Percentiles rank a stretch among this genome's conserved stretches.
Conservation (phyloP, 2,113 vertebrate species). For the Aleadryas rufinucha region DNA sequence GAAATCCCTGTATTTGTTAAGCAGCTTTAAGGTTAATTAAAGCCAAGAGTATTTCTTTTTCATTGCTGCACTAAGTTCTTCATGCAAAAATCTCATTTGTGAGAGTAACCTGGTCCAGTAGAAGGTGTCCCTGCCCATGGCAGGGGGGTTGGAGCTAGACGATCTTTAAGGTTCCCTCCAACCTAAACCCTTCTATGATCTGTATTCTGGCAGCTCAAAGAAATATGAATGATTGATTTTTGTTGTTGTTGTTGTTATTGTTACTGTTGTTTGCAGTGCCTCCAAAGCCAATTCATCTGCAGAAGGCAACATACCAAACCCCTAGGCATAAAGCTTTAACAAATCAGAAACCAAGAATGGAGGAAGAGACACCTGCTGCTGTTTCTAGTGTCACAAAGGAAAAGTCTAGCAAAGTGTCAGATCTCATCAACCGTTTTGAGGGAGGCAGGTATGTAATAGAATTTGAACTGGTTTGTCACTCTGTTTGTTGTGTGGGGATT, state of each 20-base stretch:
- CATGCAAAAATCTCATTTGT: background rate
- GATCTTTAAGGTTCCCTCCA: background rate
- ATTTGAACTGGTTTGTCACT: background rate
- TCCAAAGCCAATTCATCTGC: conserved; percentile 90
- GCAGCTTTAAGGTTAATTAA: background rate
- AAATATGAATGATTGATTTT: background rate
- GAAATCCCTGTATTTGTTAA: background rate
- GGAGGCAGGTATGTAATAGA: conserved; percentile 83
- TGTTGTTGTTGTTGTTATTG: background rate
- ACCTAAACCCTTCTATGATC: background rate
- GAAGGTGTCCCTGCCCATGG: background rate
- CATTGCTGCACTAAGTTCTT: background rate
- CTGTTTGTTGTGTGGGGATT: background rate
- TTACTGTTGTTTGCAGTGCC: conserved; percentile 79
- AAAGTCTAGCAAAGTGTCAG: conserved; percentile 86
- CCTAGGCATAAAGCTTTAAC: conserved; percentile 72
- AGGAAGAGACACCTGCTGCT: conserved; percentile 71
- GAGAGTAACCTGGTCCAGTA: background rate
- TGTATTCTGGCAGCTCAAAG: background rate
- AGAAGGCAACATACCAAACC: conserved; percentile 73
- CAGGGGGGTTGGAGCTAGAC: background rate
- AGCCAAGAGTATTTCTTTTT: background rate
- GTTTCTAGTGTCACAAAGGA: conserved; percentile 71
- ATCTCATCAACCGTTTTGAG: conserved; percentile 96
- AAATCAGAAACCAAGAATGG: conserved; percentile 78